These are phyloP conservation scores for Pristionchus entomophagus DNA, from an alignment of 2,888 invertebrate species.

Conservation along the genomic window DNA sequence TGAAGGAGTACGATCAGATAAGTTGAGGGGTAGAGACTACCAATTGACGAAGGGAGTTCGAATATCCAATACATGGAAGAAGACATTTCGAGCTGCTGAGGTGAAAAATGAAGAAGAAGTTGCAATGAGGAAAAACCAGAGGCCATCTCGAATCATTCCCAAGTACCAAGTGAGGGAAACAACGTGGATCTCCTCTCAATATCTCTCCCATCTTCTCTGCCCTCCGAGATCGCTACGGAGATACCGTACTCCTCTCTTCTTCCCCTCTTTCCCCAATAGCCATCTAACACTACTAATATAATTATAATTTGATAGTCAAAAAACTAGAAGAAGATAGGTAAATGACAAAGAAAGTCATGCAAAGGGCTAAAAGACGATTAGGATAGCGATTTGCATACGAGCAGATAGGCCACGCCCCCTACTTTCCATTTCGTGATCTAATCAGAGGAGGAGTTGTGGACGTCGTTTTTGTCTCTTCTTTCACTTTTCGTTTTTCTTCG, in stretches of 20 bases:
- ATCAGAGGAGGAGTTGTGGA: neutral
- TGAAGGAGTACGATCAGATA: neutral
- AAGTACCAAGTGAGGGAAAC: neutral
- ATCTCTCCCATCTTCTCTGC: conserved; percentile 29
- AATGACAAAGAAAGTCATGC: neutral
- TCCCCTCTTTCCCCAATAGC: neutral
- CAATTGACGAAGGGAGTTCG: conserved; percentile 44
- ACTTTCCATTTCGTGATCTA: neutral
- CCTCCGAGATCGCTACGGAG: neutral
- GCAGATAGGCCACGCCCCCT: conserved; percentile 41
- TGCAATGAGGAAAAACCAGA: conserved; percentile 38
- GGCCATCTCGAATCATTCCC: conserved; percentile 31
- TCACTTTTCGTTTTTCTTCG: neutral
- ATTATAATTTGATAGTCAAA: too few relatives aligned
- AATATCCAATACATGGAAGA: conserved; percentile 46
- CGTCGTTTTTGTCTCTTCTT: neutral
- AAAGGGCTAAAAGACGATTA: too few relatives aligned
- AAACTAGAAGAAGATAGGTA: too few relatives aligned
- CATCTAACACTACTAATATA: neutral
- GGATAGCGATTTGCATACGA: too few relatives aligned
- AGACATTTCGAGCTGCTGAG: conserved; percentile 35
- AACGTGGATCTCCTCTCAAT: neutral
- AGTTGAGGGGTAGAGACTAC: neutral
- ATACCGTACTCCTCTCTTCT: neutral
- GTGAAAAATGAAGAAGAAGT: conserved; percentile 37